These are phyloP conservation scores for Eristalinus aeneus DNA, from an alignment of 2,888 invertebrate genomes.

Conservation along the genomic window DNA sequence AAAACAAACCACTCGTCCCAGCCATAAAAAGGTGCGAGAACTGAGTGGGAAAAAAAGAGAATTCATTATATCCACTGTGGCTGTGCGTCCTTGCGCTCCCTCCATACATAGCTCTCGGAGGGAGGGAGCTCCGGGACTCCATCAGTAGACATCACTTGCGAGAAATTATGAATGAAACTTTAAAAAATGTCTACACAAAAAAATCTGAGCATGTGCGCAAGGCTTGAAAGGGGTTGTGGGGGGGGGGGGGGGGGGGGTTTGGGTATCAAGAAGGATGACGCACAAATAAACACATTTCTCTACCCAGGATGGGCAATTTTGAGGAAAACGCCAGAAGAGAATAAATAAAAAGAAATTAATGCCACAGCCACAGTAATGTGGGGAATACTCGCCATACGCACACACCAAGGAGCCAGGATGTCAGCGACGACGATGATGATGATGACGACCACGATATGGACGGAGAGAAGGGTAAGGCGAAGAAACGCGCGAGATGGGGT, in stretches of 20 bases:
- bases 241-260: not conserved
- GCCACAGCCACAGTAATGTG: not conserved
- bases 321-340: constrained; percentile 24
- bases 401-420: not conserved
- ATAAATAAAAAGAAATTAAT: constrained; percentile 53
- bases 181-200: constrained; percentile 43
- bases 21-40: constrained; percentile 32
- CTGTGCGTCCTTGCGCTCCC: constrained; percentile 30
- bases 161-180: constrained; percentile 66
- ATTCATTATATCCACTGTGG: constrained; percentile 27
- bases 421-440: not conserved
- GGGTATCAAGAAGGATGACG: not conserved
- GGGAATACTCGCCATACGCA: not conserved
- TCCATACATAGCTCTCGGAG: not conserved
- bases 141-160: constrained; percentile 35
- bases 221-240: too few species aligned
- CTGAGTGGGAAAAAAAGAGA: constrained; percentile 16
- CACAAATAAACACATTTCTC: constrained; percentile 12
- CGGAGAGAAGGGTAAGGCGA: not conserved
- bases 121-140: constrained; percentile 9
- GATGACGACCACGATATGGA: constrained; percentile 1
- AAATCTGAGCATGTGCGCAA: constrained; percentile 12
- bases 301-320: constrained; percentile 37
- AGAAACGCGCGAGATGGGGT: constrained; percentile 16
- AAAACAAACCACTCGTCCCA: constrained; percentile 16